Conservation (phyloP, 1,140 invertebrate species). For the Anastrepha obliqua region DNA sequence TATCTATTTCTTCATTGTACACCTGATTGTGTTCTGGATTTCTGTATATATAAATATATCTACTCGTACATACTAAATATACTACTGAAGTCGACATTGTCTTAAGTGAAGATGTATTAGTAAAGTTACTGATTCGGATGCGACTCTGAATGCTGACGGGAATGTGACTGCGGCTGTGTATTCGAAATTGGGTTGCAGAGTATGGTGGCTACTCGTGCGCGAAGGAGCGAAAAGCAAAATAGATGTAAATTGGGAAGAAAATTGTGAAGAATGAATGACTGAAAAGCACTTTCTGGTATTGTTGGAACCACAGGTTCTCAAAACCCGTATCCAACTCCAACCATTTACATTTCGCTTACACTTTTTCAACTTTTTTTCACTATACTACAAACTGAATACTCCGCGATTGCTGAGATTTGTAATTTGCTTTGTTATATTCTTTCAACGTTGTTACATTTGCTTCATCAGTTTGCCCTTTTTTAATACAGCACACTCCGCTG, state of each 20-base stretch:
- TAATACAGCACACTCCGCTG: not conserved
- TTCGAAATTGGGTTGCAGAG: not conserved
- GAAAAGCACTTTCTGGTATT: slow-evolving; percentile 1
- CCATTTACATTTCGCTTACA: not conserved
- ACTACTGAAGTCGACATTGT: not conserved
- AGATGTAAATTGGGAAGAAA: slow-evolving; percentile 17
- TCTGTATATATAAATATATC: too few relatives aligned
- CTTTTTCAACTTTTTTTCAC: slow-evolving; percentile 19
- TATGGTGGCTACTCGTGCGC: not conserved
- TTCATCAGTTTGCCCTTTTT: not conserved
- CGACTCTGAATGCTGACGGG: not conserved
- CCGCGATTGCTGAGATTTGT: not conserved
- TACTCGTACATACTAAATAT: too few relatives aligned
- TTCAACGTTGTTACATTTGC: not conserved
- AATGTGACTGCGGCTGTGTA: not conserved
- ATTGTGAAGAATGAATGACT: slow-evolving; percentile 34
- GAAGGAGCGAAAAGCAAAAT: not conserved
- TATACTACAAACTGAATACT: not conserved
- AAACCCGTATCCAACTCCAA: not conserved
- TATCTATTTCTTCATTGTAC: not conserved
- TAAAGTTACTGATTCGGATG: not conserved
- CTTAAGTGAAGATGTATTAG: not conserved
- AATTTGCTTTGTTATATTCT: not conserved
- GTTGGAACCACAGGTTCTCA: not conserved
- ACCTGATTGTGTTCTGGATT: not conserved